Base-by-base conservation (phyloP, 1,140 invertebrate genomes). In the Bombus balteatus region DNA sequence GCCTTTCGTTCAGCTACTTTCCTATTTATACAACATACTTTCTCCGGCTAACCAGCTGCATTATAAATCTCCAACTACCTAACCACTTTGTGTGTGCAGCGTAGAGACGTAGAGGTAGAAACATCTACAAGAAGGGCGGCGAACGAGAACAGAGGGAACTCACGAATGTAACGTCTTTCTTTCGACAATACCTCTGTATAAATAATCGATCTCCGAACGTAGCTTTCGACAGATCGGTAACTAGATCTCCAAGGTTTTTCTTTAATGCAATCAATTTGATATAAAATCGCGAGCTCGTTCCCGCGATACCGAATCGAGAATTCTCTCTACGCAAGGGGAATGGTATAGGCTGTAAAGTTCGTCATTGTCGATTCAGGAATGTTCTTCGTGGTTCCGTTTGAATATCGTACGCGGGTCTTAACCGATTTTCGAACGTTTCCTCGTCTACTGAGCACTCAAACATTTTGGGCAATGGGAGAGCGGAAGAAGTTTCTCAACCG, bases 271-370 rank as follows among this genome's bases (percentile, higher is more conserved):
- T 62, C 66, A 71, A 32, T 72, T 57, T 32, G 2, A 32, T 43
- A 25, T 53, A 53, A 77, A 39, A 68, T 8, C 3, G 18, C 18
- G 12, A 25, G 8, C 5, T 39, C 62, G 28, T 78, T 78, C 15
- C 37, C 25, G 3, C 9, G 8, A 6, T 9, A 22, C 1, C 1
- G 81, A 13, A 62, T 43, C 15, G 32, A 82, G 41, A 47, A 41
- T 68, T 37, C 28, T 15, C 12, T 22, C 3, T 5, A 2, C 1
- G 5, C 15, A 15, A 4, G 25, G 37, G 3, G 9, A 32, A 53
- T n/a, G n/a, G 43, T 66, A 53, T 43, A 71, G 59, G 43, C 15
- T 47, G 81, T 86, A 87, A 90, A 90, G 89, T 90, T 90, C 80
- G 81, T 82, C 81, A 85, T 90, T 87, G 72, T 25, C 88, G 72